Percentiles rank a stretch among this genome's conserved stretches.
Evolutionary conservation across 2,888 invertebrate genomes (phyloP).

Genomic region (Colletes collaris): DNA sequence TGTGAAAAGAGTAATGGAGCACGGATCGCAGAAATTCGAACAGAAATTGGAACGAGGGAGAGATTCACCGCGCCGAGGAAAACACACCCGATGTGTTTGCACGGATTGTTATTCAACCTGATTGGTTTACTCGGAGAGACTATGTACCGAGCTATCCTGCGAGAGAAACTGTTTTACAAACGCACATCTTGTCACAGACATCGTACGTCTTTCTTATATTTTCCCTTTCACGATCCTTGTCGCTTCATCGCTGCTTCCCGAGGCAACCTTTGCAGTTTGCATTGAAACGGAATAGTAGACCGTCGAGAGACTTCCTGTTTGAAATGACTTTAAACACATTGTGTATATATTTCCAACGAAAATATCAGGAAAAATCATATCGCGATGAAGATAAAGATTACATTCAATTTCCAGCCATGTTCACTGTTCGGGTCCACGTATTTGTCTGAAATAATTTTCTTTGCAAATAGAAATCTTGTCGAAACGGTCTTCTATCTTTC

Average conservation of each 20-base stretch:
- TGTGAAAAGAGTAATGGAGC: constrained; percentile 14
- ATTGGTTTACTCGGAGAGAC: constrained; percentile 54
- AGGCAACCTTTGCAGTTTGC: constrained; percentile 12
- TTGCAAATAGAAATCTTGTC: too few relatives aligned
- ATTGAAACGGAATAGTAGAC: constrained; percentile 15
- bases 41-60: constrained; percentile 19
- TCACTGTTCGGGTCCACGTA: neutral
- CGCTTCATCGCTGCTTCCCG: constrained; percentile 17
- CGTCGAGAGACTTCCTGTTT: neutral
- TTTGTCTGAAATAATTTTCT: too few relatives aligned
- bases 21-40: constrained; percentile 35
- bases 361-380: neutral
- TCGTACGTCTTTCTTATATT: constrained; percentile 34
- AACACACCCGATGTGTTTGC: constrained; percentile 46
- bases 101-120: constrained; percentile 56
- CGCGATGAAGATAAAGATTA: too few relatives aligned
- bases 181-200: constrained; percentile 26
- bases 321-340: constrained; percentile 1
- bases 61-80: constrained; percentile 19
- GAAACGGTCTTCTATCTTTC: too few relatives aligned
- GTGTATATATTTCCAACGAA: neutral
- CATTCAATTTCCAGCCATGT: neutral
- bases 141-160: constrained; percentile 39
- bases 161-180: constrained; percentile 43
- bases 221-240: constrained; percentile 8